These are phyloP conservation scores for Sphaerophoria rueppellii DNA, from an alignment of 2,888 invertebrate genomes.

Conservation along the genomic window DNA sequence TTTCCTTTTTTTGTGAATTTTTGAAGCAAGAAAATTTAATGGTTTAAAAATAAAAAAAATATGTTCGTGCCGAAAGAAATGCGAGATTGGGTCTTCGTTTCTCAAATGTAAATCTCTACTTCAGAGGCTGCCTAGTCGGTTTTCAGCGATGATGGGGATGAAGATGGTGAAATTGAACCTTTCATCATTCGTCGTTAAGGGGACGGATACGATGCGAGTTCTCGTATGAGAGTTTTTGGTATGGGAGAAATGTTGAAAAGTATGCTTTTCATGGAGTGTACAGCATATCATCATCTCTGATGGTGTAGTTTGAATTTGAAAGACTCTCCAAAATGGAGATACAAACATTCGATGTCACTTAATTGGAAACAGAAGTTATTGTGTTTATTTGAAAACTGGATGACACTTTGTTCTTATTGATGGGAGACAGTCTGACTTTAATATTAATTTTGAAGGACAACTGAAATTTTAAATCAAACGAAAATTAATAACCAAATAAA, in stretches of 20 bases:
- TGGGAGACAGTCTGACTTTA: no score
- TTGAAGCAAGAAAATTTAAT: conserved; percentile 48
- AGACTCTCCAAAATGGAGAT: background rate
- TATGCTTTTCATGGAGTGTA: conserved; percentile 14
- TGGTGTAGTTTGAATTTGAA: conserved; percentile 12
- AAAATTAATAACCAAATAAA: background rate
- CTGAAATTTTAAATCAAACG: background rate
- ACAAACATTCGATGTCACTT: background rate
- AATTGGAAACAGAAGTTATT: background rate
- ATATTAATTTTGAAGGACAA: no score
- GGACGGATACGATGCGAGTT: background rate
- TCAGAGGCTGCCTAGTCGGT: background rate
- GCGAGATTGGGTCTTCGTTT: conserved; percentile 4
- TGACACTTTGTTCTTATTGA: no score
- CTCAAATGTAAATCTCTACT: conserved; percentile 35
- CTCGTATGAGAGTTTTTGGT: background rate
- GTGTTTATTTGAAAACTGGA: no score
- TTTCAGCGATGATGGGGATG: background rate
- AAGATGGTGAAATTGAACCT: conserved; percentile 40
- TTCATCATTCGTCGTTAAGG: conserved; percentile 19
- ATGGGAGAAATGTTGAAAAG: conserved; percentile 16
- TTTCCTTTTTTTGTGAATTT: background rate
- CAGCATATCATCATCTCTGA: conserved; percentile 26
- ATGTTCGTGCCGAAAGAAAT: background rate
- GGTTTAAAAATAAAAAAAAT: conserved; percentile 26